These are phyloP conservation scores for Peribatodes rhomboidaria DNA, from an alignment of 2,888 invertebrate species.

Conservation along the genomic window DNA sequence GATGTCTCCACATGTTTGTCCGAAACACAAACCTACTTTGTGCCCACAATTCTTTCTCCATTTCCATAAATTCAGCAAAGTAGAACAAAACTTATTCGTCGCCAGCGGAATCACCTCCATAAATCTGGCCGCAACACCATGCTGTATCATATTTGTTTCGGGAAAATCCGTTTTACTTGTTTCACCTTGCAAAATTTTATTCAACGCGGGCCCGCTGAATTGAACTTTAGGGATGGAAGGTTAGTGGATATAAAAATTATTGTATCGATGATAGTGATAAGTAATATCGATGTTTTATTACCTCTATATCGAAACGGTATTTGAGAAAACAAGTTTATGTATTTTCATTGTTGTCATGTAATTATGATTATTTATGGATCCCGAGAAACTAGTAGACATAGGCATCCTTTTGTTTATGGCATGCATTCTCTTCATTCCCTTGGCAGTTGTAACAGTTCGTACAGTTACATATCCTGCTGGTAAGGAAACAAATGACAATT, in stretches of 20 bases:
- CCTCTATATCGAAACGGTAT: neutral
- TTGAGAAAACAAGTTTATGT: neutral
- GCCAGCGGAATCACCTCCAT: conserved; percentile 52
- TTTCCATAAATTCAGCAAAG: conserved; percentile 44
- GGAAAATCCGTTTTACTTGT: conserved; percentile 54
- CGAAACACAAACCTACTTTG: conserved; percentile 25
- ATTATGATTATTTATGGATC: neutral
- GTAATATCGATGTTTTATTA: conserved; percentile 4
- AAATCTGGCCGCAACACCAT: conserved; percentile 56
- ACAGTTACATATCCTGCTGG: too few relatives aligned
- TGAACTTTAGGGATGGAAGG: conserved; percentile 22
- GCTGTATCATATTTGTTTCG: conserved; percentile 57
- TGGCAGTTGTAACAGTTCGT: too few relatives aligned
- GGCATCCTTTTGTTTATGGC: too few relatives aligned
- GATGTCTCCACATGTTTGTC: conserved; percentile 9
- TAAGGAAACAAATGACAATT: too few relatives aligned
- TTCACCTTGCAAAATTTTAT: conserved; percentile 54
- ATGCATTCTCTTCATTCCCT: too few relatives aligned
- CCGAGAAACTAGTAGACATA: too few relatives aligned
- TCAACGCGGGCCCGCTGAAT: conserved; percentile 42
- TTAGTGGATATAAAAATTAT: conserved; percentile 10
- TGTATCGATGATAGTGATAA: conserved; percentile 19
- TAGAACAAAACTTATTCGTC: conserved; percentile 50
- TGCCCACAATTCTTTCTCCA: conserved; percentile 40
- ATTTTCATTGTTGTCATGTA: neutral